phyloP scores from a whole-genome alignment of 92 coral and sea anemone species.

The Hydrozoanthus gracilis region DNA sequence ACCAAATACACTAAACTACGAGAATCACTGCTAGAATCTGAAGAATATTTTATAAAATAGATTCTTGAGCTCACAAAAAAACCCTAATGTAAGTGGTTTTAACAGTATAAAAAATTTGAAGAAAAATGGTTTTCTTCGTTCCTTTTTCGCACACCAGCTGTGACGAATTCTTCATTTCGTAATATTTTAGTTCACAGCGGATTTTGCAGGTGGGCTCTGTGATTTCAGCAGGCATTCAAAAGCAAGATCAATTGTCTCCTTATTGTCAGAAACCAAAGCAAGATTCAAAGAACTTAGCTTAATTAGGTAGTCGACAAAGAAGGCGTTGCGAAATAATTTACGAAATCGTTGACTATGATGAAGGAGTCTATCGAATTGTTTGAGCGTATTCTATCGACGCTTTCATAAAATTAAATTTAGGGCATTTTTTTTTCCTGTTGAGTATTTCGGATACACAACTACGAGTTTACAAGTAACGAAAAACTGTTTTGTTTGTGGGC shows the following conservation, averaged over 20 bases:
- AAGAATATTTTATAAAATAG: neutral
- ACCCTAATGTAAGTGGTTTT: neutral
- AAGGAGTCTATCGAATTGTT: constrained; percentile 1
- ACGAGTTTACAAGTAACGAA: neutral
- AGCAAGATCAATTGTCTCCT: neutral
- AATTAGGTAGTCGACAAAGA: neutral
- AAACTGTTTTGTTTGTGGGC: neutral
- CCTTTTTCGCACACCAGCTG: neutral
- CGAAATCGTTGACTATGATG: neutral
- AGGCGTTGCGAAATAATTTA: neutral
- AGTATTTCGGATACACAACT: no score
- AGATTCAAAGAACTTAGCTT: neutral
- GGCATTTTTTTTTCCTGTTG: no score
- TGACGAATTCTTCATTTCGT: neutral
- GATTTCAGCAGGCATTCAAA: neutral
- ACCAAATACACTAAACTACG: neutral
- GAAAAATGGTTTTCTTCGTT: neutral
- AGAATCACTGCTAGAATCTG: neutral
- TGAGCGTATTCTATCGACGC: neutral
- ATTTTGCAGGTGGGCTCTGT: neutral
- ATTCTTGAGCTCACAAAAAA: neutral
- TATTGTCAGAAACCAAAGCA: neutral
- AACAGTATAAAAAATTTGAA: neutral
- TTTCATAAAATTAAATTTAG: neutral
- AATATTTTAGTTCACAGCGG: neutral